Conservation (phyloP, 2,113 vertebrate species). For the Sapayoa aenigma region DNA sequence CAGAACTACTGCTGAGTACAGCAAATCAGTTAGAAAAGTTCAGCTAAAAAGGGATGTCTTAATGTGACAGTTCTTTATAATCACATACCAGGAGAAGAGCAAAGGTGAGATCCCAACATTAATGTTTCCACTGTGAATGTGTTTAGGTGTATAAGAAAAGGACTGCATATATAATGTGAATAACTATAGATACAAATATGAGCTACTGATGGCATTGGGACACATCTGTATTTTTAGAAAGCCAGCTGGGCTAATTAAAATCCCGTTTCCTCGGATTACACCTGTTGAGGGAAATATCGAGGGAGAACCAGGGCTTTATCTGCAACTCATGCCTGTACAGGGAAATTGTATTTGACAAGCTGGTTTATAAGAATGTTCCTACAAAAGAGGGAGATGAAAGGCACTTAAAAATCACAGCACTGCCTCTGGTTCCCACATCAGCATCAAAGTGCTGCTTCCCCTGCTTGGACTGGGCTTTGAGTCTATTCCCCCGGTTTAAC, state of each 20-base stretch:
- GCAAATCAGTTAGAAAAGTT: neutral
- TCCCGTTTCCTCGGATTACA: neutral
- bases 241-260: neutral
- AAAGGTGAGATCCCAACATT: neutral
- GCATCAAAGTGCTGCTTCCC: constrained; percentile 46
- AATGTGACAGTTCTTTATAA: neutral
- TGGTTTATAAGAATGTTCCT: neutral
- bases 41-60: neutral
- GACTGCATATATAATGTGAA: neutral
- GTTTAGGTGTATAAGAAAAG: no score
- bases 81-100: neutral
- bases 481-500: neutral
- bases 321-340: neutral
- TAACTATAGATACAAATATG: neutral
- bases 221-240: neutral
- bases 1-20: neutral
- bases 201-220: neutral
- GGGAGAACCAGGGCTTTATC: neutral
- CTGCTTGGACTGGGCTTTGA: neutral
- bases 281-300: neutral
- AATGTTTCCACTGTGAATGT: no score
- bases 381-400: constrained; percentile 51
- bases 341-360: constrained; percentile 5
- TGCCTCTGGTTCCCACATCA: constrained; percentile 43
- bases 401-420: neutral